phyloP scores from a whole-genome alignment of 2,113 vertebrate species.

The Marmota flaviventris region DNA sequence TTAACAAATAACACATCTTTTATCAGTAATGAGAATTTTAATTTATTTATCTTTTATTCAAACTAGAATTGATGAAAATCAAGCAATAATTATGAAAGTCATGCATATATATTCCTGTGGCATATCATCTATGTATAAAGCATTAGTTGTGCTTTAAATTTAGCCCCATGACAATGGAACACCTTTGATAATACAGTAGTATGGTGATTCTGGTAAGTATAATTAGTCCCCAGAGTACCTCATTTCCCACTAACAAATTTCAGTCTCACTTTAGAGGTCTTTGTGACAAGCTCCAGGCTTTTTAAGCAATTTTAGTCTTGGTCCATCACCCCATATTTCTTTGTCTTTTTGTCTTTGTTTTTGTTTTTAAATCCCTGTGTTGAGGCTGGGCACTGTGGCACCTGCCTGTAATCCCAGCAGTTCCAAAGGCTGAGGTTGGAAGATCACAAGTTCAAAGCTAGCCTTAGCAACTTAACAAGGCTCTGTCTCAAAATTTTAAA shows the following conservation, averaged over 20 bases:
- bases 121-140: not conserved
- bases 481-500: too few species aligned
- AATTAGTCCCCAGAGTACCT: not conserved
- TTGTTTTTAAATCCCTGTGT: not conserved
- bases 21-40: conserved; percentile 5
- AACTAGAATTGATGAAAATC: not conserved
- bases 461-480: too few species aligned
- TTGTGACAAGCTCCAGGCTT: not conserved
- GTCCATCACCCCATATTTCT: not conserved
- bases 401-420: too few species aligned
- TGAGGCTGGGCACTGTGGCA: not conserved
- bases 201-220: not conserved
- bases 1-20: not conserved
- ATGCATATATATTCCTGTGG: not conserved
- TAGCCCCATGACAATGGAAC: not conserved
- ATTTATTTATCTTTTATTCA: not conserved
- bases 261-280: not conserved
- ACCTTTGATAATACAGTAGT: not conserved
- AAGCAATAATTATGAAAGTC: not conserved
- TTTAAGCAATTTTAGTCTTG: not conserved
- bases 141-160: not conserved
- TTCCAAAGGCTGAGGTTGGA: too few species aligned
- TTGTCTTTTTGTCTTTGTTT: not conserved
- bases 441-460: too few species aligned
- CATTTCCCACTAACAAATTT: not conserved